Conservation (phyloP, 2,888 invertebrate species). For the Caradrina clavipalpis region DNA sequence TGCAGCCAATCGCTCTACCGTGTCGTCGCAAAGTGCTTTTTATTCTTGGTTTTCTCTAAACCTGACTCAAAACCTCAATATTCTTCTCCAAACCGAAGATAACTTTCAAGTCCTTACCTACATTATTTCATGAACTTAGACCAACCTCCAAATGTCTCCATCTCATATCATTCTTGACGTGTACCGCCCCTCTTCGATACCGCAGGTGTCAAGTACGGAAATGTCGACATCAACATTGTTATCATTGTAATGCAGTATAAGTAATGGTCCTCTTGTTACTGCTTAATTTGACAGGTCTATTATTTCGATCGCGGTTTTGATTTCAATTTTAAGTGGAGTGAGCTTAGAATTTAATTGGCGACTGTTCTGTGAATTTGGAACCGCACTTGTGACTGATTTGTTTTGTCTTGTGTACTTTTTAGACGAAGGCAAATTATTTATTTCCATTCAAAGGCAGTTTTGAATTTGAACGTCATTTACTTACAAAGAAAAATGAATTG, state of each 20-base stretch:
- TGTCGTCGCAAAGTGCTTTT: too few species aligned
- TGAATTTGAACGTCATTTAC: too few species aligned
- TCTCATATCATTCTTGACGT: constrained; percentile 72
- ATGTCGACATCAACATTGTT: constrained; percentile 68
- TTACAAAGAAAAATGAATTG: neutral
- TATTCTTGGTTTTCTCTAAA: neutral
- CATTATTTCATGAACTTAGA: constrained; percentile 53
- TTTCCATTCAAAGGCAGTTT: too few species aligned
- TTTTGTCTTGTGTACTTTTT: too few species aligned
- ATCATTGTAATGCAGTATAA: constrained; percentile 30
- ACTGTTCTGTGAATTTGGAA: constrained; percentile 11
- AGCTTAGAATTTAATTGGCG: constrained; percentile 22
- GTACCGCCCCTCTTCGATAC: constrained; percentile 72
- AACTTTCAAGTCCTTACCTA: neutral
- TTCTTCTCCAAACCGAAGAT: neutral
- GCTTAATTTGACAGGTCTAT: constrained; percentile 57
- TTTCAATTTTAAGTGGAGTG: constrained; percentile 33
- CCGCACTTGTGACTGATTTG: neutral
- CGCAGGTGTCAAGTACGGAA: constrained; percentile 71
- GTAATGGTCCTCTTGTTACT: constrained; percentile 37
- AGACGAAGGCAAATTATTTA: too few species aligned
- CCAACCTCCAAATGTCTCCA: constrained; percentile 69
- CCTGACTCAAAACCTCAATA: neutral
- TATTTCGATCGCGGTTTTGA: constrained; percentile 33
- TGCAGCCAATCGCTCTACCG: too few species aligned